Evolutionary conservation across 2,113 vertebrate species (phyloP).

Genomic region (Chrysemys picta): DNA sequence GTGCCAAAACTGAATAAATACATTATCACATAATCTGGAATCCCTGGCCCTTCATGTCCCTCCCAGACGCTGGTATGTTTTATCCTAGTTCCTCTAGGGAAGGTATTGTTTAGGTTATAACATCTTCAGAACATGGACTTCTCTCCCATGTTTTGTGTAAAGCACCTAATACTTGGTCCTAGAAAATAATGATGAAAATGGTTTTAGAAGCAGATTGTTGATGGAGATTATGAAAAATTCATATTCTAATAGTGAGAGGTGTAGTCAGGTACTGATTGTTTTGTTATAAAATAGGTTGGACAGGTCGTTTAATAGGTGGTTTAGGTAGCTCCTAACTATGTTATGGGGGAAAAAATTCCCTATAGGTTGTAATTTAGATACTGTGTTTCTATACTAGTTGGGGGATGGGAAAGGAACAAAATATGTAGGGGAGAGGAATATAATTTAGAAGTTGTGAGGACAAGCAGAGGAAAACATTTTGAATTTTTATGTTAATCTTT

Average conservation of each 20-base stretch:
- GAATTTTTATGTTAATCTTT: not conserved
- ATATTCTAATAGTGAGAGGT: not conserved
- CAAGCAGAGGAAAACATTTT: not conserved
- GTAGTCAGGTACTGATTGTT: not conserved
- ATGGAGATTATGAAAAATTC: not conserved
- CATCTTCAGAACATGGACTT: not conserved
- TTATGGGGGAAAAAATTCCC: not conserved
- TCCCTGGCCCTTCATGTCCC: not conserved
- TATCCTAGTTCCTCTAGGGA: not conserved
- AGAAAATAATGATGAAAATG: not conserved
- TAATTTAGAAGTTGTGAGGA: not conserved
- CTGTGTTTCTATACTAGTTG: not conserved
- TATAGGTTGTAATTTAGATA: not conserved
- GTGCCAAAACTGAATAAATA: not conserved
- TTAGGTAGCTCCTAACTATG: not conserved
- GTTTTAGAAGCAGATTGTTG: not conserved
- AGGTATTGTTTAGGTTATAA: not conserved
- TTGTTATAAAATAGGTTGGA: not conserved
- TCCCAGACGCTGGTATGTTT: not conserved
- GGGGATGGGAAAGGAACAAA: not conserved
- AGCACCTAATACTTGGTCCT: not conserved
- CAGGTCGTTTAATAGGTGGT: not conserved
- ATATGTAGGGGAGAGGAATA: not conserved
- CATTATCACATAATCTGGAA: not conserved
- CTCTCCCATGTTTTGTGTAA: not conserved